Conservation (phyloP, 2,888 invertebrate genomes). For the Odontomyia ornata region DNA sequence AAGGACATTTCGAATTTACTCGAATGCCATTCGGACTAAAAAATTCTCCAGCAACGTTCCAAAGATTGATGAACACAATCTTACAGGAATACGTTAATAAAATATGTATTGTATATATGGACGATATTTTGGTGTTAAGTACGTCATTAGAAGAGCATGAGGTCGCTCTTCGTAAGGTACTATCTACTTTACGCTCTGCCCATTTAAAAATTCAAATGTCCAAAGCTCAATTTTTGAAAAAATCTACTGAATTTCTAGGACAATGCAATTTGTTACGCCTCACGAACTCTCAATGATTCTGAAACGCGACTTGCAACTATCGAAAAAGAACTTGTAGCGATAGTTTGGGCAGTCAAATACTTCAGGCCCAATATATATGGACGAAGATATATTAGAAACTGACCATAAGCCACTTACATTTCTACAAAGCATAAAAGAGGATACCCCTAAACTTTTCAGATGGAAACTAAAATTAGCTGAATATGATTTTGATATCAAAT, state of each 20-base stretch:
- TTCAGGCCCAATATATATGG: constrained; percentile 40
- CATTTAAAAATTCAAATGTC: constrained; percentile 18
- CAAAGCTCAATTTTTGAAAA: not conserved
- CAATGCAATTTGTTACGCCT: constrained; percentile 53
- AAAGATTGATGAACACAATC: too few relatives aligned
- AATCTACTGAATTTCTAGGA: not conserved
- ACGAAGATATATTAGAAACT: constrained; percentile 53
- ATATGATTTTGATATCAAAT: constrained; percentile 53
- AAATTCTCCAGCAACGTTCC: too few relatives aligned
- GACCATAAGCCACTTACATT: constrained; percentile 54
- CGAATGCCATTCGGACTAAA: too few relatives aligned
- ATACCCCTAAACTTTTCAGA: too few relatives aligned
- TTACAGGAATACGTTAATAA: too few relatives aligned
- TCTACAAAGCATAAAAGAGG: too few relatives aligned
- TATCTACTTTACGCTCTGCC: too few relatives aligned
- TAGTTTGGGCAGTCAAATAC: too few relatives aligned
- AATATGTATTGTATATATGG: too few relatives aligned
- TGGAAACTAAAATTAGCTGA: constrained; percentile 54
- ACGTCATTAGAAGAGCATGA: not conserved
- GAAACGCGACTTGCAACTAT: constrained; percentile 49
- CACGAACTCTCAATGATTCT: too few relatives aligned
- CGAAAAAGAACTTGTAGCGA: constrained; percentile 53
- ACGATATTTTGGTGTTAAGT: too few relatives aligned
- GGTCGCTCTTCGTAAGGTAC: not conserved
- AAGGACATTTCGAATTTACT: too few relatives aligned